Percentiles rank a stretch among this genome's conserved stretches.
These are phyloP conservation scores for Eupithecia exiguata DNA, from an alignment of 2,888 invertebrate genomes.

Conservation along the genomic window DNA sequence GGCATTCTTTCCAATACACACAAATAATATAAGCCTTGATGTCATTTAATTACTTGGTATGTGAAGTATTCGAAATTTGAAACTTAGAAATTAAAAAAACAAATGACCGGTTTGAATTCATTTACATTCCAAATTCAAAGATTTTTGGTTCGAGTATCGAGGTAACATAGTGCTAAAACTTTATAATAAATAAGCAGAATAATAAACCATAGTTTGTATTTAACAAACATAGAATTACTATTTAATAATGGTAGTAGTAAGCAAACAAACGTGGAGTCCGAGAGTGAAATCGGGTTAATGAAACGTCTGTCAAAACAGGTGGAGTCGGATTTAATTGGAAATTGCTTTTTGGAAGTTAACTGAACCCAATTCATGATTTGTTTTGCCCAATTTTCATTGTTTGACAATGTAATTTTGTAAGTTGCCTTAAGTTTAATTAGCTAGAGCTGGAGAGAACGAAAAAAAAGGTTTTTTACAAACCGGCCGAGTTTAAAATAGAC, in stretches of 20 bases:
- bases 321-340: conserved; percentile 75
- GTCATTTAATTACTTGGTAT: background rate
- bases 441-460: too few species aligned
- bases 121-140: background rate
- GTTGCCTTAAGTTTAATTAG: background rate
- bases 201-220: background rate
- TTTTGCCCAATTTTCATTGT: background rate
- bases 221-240: background rate
- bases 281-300: conserved; percentile 75
- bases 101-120: background rate
- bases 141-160: too few species aligned
- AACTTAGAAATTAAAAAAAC: background rate
- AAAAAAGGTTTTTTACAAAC: background rate
- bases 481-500: too few species aligned
- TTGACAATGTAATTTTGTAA: background rate
- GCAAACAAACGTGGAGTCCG: conserved; percentile 24
- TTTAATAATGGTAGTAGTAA: background rate
- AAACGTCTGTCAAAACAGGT: conserved; percentile 77
- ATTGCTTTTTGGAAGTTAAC: conserved; percentile 64
- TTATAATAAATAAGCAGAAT: background rate
- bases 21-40: background rate
- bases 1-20: background rate
- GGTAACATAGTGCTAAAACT: too few species aligned
- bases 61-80: background rate
- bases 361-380: conserved; percentile 15